Conservation (phyloP, 2,888 invertebrate genomes). For the Oligia strigilis region DNA sequence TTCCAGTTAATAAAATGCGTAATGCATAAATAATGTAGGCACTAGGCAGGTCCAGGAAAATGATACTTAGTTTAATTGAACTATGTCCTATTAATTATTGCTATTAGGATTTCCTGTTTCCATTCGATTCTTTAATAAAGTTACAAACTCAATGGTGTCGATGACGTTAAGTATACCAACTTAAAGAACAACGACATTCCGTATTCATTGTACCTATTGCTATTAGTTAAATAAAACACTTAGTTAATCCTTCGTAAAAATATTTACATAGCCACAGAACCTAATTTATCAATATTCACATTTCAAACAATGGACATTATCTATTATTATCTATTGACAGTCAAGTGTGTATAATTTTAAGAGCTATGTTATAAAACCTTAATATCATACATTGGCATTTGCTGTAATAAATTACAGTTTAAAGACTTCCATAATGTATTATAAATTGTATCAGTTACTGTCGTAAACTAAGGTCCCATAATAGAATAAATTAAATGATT, state of each 20-base stretch:
- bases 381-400: neutral
- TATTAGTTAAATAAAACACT: neutral
- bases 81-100: constrained; percentile 45
- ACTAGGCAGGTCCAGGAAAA: constrained; percentile 41
- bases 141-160: neutral
- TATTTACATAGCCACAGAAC: constrained; percentile 24
- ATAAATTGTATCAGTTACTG: neutral
- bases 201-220: neutral
- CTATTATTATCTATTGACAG: constrained; percentile 22
- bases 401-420: neutral
- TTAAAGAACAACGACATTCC: neutral
- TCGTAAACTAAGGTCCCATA: neutral
- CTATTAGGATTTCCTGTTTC: constrained; percentile 53
- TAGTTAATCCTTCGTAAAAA: constrained; percentile 20
- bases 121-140: constrained; percentile 30
- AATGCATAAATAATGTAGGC: constrained; percentile 42
- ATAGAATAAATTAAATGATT: constrained; percentile 1
- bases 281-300: constrained; percentile 26
- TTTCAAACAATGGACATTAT: constrained; percentile 45
- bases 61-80: constrained; percentile 52
- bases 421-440: neutral
- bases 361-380: constrained; percentile 24
- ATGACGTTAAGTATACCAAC: constrained; percentile 1
- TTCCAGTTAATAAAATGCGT: constrained; percentile 47
- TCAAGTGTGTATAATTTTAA: constrained; percentile 27